Conservation (phyloP, 2,797 vertebrate species). For the Gymnoscopelus microlampas region DNA sequence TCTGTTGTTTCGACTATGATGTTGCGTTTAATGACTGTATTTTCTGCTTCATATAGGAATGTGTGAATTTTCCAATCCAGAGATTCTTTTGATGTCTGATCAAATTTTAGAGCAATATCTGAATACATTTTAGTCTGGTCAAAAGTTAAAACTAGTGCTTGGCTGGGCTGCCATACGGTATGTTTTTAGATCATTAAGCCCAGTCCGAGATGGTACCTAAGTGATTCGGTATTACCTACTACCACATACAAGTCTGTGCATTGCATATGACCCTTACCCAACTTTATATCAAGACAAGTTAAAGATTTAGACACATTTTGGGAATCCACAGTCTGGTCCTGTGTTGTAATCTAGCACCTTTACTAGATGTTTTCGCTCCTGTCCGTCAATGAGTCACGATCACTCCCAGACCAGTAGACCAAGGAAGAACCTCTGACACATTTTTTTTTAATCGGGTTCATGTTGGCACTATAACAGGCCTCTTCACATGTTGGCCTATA, state of each 20-base stretch:
- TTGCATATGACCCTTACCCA: not conserved
- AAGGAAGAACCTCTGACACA: too few relatives aligned
- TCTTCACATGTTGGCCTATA: too few relatives aligned
- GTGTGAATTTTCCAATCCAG: too few relatives aligned
- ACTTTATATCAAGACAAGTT: not conserved
- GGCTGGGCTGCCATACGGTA: not conserved
- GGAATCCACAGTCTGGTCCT: not conserved
- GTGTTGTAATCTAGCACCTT: slow-evolving; percentile 14
- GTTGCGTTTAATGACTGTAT: too few relatives aligned
- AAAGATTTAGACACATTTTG: slow-evolving; percentile 4
- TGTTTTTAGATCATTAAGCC: not conserved
- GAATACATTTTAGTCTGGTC: not conserved
- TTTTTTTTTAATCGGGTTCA: too few relatives aligned
- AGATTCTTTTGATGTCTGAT: too few relatives aligned
- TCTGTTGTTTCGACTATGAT: too few relatives aligned
- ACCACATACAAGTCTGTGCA: not conserved
- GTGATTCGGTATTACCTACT: not conserved
- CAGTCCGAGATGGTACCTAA: not conserved
- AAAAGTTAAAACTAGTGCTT: not conserved
- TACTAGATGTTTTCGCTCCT: slow-evolving; percentile 40
- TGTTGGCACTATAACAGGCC: too few relatives aligned
- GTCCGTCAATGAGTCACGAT: too few relatives aligned
- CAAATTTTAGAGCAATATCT: too few relatives aligned
- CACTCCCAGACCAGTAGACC: too few relatives aligned
- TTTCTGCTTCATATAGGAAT: too few relatives aligned